These are phyloP conservation scores for Sinella curviseta DNA, from an alignment of 1,140 invertebrate genomes.

Conservation along the genomic window DNA sequence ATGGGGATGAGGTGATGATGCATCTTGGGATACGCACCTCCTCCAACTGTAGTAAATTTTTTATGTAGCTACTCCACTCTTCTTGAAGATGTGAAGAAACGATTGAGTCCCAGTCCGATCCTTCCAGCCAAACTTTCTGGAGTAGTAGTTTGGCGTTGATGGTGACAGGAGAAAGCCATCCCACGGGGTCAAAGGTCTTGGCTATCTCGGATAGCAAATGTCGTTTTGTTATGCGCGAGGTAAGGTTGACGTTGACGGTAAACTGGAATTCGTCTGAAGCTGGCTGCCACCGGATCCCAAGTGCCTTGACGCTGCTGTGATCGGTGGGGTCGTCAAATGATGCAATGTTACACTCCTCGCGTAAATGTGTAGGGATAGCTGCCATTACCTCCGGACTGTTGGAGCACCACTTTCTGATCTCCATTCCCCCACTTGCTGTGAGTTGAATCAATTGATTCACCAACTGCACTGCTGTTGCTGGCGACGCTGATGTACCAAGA, in stretches of 20 bases:
- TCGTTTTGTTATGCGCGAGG: slow-evolving; percentile 42
- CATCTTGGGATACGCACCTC: not conserved
- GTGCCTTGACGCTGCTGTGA: not conserved
- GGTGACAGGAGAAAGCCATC: slow-evolving; percentile 52
- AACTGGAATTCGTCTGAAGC: slow-evolving; percentile 18
- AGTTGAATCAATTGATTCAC: slow-evolving; percentile 13
- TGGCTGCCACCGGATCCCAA: slow-evolving; percentile 42
- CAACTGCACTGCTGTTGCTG: slow-evolving; percentile 13
- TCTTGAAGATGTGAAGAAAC: no score
- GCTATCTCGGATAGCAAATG: slow-evolving; percentile 50
- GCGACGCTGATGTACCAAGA: slow-evolving; percentile 6
- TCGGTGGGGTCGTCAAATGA: not conserved
- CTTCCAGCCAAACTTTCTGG: slow-evolving; percentile 52
- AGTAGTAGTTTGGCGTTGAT: slow-evolving; percentile 54
- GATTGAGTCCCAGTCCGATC: not conserved
- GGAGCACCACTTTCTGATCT: not conserved
- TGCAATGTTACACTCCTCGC: not conserved
- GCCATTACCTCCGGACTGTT: not conserved
- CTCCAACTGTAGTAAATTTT: not conserved
- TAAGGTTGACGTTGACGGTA: no score
- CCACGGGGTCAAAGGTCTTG: slow-evolving; percentile 54
- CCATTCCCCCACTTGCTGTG: not conserved
- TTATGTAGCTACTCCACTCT: not conserved
- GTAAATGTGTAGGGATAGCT: not conserved
- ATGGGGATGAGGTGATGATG: not conserved